These are phyloP conservation scores for Patella ulyssiponensis DNA, from an alignment of 2,888 invertebrate genomes.

Conservation along the genomic window DNA sequence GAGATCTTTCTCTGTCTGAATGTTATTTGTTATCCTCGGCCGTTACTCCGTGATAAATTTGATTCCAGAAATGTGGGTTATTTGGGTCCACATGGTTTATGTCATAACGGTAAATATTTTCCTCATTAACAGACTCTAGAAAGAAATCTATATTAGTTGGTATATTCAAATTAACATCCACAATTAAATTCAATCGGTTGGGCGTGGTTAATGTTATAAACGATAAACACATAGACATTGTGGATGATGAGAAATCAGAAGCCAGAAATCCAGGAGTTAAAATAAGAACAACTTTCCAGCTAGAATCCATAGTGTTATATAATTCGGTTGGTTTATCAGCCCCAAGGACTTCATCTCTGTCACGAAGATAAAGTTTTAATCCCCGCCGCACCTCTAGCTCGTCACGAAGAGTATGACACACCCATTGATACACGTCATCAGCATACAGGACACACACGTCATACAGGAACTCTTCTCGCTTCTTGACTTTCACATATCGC, in stretches of 20 bases:
- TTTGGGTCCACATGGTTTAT: too few relatives aligned
- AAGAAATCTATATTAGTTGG: not conserved
- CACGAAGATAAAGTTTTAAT: not conserved
- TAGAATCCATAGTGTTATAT: not conserved
- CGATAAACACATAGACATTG: not conserved
- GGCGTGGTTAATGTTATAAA: conserved; percentile 1
- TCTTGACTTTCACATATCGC: not conserved
- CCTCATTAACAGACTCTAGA: not conserved
- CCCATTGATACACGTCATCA: not conserved
- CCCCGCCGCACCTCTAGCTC: not conserved
- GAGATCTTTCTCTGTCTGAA: too few relatives aligned
- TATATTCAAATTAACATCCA: not conserved
- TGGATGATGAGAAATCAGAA: not conserved
- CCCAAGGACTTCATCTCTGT: not conserved
- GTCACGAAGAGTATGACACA: not conserved
- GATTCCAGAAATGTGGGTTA: too few relatives aligned
- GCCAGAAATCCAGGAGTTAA: not conserved
- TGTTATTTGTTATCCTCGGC: too few relatives aligned
- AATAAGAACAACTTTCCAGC: not conserved
- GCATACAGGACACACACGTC: not conserved
- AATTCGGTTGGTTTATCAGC: not conserved
- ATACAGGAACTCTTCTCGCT: not conserved
- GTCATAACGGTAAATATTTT: not conserved
- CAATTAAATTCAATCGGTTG: not conserved
- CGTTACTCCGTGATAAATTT: too few relatives aligned